Percentiles rank a stretch among this genome's conserved stretches.
Evolutionary conservation across 1,140 invertebrate genomes (phyloP).

Genomic region (Teleopsis dalmanni): DNA sequence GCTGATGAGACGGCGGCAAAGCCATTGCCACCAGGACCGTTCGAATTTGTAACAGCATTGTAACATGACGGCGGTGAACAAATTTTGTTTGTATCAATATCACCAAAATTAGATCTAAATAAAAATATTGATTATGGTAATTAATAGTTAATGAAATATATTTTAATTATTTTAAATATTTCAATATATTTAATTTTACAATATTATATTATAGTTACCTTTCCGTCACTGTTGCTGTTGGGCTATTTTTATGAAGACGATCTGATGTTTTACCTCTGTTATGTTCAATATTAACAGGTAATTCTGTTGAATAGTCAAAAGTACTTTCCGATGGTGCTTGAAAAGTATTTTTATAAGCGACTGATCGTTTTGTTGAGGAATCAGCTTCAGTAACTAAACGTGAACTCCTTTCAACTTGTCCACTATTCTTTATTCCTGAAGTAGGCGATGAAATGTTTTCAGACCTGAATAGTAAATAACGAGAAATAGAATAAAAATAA

Average conservation of each 20-base stretch:
- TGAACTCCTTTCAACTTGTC: constrained; percentile 47
- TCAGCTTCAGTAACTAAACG: constrained; percentile 17
- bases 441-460: constrained; percentile 45
- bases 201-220: constrained; percentile 39
- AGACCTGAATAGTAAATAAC: constrained; percentile 38
- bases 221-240: constrained; percentile 38
- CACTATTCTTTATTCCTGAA: constrained; percentile 38
- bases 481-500: constrained; percentile 8
- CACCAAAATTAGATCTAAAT: constrained; percentile 16
- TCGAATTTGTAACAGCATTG: constrained; percentile 40
- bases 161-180: no score
- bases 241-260: constrained; percentile 45
- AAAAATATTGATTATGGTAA: not conserved
- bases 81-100: constrained; percentile 37
- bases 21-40: constrained; percentile 44
- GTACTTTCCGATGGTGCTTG: constrained; percentile 5
- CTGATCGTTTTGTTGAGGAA: constrained; percentile 5
- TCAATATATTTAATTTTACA: no score
- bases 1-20: constrained; percentile 30
- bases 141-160: no score
- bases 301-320: no score
- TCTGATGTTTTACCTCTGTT: constrained; percentile 36
- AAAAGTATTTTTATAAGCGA: constrained; percentile 15
- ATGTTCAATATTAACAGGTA: constrained; percentile 15
- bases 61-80: constrained; percentile 39